Evolutionary conservation across 2,888 invertebrate species (phyloP).

Genomic region (Rhingia campestris): DNA sequence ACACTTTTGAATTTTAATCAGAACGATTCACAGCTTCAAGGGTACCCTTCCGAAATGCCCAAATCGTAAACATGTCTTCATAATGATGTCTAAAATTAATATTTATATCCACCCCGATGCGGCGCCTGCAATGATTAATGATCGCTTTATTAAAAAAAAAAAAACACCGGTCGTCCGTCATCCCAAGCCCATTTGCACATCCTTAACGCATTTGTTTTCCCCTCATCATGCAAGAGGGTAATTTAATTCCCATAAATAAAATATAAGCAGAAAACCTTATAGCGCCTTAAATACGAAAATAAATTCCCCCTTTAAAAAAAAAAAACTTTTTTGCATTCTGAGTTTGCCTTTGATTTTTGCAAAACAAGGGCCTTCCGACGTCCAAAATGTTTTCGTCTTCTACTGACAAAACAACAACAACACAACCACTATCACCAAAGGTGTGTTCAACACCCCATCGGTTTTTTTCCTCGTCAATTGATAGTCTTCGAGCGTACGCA

Average conservation of each 20-base stretch:
- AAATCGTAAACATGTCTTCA: constrained; percentile 31
- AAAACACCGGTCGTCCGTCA: constrained; percentile 10
- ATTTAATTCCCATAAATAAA: constrained; percentile 62
- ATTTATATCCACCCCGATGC: constrained; percentile 33
- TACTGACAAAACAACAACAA: constrained; percentile 2
- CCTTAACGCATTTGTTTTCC: constrained; percentile 57
- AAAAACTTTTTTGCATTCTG: constrained; percentile 36
- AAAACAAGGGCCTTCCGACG: constrained; percentile 4
- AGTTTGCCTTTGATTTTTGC: constrained; percentile 32
- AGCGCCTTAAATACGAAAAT: constrained; percentile 44
- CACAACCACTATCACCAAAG: constrained; percentile 8
- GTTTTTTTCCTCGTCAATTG: constrained; percentile 50
- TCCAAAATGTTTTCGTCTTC: constrained; percentile 17
- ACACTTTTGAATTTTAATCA: constrained; percentile 7
- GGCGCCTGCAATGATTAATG: constrained; percentile 67
- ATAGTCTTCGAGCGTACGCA: constrained; percentile 68
- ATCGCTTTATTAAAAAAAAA: constrained; percentile 39
- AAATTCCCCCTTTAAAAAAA: constrained; percentile 12
- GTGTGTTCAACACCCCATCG: constrained; percentile 30
- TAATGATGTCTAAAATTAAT: constrained; percentile 53
- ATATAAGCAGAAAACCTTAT: constrained; percentile 47
- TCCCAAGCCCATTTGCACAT: constrained; percentile 48
- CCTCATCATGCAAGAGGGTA: constrained; percentile 18
- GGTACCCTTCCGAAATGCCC: not conserved
- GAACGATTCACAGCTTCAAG: not conserved